Evolutionary conservation across 2,113 vertebrate species (phyloP), one percentile per base, ranked within the genome.

Genomic region (Lepidothrix coronata): DNA sequence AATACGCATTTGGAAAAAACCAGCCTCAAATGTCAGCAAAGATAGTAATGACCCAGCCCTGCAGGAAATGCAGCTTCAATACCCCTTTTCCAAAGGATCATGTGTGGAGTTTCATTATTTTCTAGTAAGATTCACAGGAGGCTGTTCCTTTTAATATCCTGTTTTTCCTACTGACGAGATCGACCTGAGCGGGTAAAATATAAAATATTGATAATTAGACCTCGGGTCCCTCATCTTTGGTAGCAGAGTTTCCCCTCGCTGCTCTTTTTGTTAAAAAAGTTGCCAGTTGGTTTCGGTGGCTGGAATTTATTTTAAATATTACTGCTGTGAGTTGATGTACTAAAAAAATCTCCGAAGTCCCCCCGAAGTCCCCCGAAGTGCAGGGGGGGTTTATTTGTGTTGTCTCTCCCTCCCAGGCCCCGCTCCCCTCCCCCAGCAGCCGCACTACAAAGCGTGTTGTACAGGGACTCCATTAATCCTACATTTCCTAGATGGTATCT

Each of bases 401-500:
- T 61, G 33, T 85, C 83, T 74, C 44, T 81, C 61, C 30, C n/a
- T 88, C 48, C 37, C 93, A 33, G 48, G 92, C 51, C 46, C 41
- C 8, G 21, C 70, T 81, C 82, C 91, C 82, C 89, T 89, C 92
- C 95, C 74, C 85, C 89, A 82, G 77, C 96, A 91, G 80, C 49
- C n/a, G 7, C 79, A 85, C 92, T 80, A 97, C 96, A 97, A 97
- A 97, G 90, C 93, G 83, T 95, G 91, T 97, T 97, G 89, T 92
- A 94, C 96, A 96, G 94, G 92, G 91, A 97, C 96, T 97, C 97
- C 92, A 98, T 98, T 98, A 98, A 98, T 98, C 94, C 96, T 97
- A 87, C 89, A 97, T 98, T 98, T 98, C 97, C 95, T 97, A 97
- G 97, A 97, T 97, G 94, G 93, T 98, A 98, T 98, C 95, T 91